A percentile compares a stretch with the other conserved stretches of the same genome.
Evolutionary conservation across 2,797 vertebrate genomes (phyloP).

Genomic region (Sylvia borin): DNA sequence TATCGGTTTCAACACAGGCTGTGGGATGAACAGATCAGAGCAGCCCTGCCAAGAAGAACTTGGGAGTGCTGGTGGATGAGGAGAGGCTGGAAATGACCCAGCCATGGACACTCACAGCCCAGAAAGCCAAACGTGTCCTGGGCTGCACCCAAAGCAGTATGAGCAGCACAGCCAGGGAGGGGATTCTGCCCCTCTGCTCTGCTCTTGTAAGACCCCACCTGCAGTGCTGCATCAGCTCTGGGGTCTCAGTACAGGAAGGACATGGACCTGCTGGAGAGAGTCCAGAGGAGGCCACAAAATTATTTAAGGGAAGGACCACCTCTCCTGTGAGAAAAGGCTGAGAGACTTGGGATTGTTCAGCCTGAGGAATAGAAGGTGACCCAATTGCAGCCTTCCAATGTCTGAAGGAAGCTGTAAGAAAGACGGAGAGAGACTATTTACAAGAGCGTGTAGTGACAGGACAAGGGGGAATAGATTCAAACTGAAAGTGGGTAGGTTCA

Average conservation of each 20-base stretch:
- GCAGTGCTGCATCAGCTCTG: background rate
- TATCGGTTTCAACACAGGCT: rapidly evolving
- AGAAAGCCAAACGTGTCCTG: rapidly evolving
- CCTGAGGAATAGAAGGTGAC: background rate
- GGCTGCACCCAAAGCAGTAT: background rate
- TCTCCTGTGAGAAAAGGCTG: background rate
- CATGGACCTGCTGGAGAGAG: rapidly evolving
- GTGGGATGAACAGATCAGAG: background rate
- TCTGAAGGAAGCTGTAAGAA: background rate
- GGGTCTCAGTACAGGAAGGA: background rate
- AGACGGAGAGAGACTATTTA: no score
- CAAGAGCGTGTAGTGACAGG: background rate
- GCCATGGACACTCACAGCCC: rapidly evolving
- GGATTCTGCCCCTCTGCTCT: background rate
- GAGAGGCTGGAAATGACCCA: background rate
- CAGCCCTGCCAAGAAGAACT: background rate
- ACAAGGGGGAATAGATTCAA: background rate
- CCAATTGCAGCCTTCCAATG: background rate
- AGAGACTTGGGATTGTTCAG: background rate
- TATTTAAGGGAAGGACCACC: background rate
- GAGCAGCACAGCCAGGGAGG: background rate
- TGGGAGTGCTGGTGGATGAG: rapidly evolving
- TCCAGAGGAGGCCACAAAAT: background rate
- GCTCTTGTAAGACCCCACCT: background rate
- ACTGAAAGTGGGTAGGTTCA: background rate